A percentile compares a stretch with the other conserved stretches of the same genome.
phyloP scores from a whole-genome alignment of 2,888 invertebrate species.

The Gisinianus flammeolus region DNA sequence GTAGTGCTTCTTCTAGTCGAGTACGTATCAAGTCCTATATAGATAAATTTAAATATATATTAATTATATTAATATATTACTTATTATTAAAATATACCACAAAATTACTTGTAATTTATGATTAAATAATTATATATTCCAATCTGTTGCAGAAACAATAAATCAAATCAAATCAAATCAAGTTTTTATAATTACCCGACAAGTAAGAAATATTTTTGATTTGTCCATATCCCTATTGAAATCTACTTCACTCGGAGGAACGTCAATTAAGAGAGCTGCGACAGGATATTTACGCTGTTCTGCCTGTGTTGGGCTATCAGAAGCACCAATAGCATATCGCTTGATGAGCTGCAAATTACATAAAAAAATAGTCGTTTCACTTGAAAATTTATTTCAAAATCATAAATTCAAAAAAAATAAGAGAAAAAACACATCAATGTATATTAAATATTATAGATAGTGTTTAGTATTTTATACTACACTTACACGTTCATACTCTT shows the following conservation, averaged over 20 bases:
- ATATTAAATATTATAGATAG: too few relatives aligned
- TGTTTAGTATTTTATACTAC: not conserved
- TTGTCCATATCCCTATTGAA: slow-evolving; percentile 71
- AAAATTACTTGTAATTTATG: not conserved
- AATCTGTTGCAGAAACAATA: too few relatives aligned
- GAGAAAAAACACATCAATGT: not conserved
- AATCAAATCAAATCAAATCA: too few relatives aligned
- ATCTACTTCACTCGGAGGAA: slow-evolving; percentile 65
- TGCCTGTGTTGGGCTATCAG: slow-evolving; percentile 59
- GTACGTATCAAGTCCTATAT: slow-evolving; percentile 32
- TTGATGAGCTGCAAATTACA: slow-evolving; percentile 63
- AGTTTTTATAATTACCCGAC: slow-evolving; percentile 63
- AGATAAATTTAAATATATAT: not conserved
- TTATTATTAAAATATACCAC: not conserved
- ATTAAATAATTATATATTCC: not conserved
- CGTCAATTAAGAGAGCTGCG: slow-evolving; percentile 63
- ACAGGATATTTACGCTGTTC: slow-evolving; percentile 63
- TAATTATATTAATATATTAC: not conserved
- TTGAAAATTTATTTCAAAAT: too few relatives aligned
- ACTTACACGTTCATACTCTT: slow-evolving; percentile 67
- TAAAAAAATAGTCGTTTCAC: slow-evolving; percentile 27
- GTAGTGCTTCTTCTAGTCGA: slow-evolving; percentile 34
- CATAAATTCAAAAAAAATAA: slow-evolving; percentile 10
- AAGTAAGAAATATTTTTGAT: slow-evolving; percentile 65
- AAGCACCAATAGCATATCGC: slow-evolving; percentile 62